Evolutionary conservation across 2,113 vertebrate species (phyloP), one percentile per base, ranked within the genome.

Genomic region (Catharus minimus): DNA sequence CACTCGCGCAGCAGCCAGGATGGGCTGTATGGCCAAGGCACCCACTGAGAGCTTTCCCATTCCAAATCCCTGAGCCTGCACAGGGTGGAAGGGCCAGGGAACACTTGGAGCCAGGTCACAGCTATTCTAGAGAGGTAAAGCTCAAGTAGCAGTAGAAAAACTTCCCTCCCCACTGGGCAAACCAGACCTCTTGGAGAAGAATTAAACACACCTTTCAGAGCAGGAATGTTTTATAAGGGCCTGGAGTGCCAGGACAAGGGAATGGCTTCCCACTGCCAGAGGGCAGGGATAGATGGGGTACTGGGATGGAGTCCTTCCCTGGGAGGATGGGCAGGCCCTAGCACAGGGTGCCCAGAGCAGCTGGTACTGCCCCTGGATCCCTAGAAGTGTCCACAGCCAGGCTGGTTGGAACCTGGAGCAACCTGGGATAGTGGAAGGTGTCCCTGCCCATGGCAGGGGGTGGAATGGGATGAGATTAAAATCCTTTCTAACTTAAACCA

Each of bases 371-470:
- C 32, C 27, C n/a, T 23, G 49, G 28, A 66, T 14, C 52, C 60
- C 52, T 73, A n/a, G 52, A 0, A 28, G 38, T 24, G 68, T 0
- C 53, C 52, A n/a, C 46, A 38, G 67, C 18, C 60, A 46, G 28
- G 76, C 0, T 88, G 44, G 38, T 21, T n/a, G 30, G 44, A 38
- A 32, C 11, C 58, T 5, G 75, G 58, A 65, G 27, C 58, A 7
- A 0, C 18, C 50, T 50, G 75, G 44, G 32, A 15, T 0, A 8
- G 32, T 5, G 38, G 43, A 2, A 72, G 36, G 32, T 44, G 32
- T n/a, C 50, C 32, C 36, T 65, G 66, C 15, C 21, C 22, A 3
- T 23, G 38, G 58, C 43, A 65, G 17, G 12, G 22, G 43, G 15
- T 43, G 32, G 43, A 0, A 66, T 1, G 0, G 52, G 19, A 50